Conservation (phyloP, 2,888 invertebrate species). For the Coelinius sp. region DNA sequence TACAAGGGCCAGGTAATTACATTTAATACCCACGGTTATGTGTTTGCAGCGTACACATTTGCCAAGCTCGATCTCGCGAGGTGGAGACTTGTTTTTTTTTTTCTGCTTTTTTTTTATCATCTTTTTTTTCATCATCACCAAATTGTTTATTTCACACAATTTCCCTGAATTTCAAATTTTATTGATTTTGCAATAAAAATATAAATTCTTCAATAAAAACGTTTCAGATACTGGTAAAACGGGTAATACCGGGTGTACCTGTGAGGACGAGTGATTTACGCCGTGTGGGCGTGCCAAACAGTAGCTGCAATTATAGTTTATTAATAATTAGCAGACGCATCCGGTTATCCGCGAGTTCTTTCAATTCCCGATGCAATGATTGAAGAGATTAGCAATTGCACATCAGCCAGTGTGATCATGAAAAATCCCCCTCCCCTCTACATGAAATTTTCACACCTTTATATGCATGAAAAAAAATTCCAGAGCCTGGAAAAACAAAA, state of each 20-base stretch:
- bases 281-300: conserved; percentile 64
- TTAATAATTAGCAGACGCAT: conserved; percentile 68
- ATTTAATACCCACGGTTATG: conserved; percentile 67
- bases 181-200: background rate
- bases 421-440: background rate
- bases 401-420: background rate
- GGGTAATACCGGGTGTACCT: conserved; percentile 32
- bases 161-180: too few species aligned
- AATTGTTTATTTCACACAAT: too few species aligned
- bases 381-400: conserved; percentile 33
- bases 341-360: conserved; percentile 39
- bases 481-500: conserved; percentile 35
- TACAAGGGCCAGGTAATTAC: conserved; percentile 66
- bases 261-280: conserved; percentile 66
- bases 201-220: background rate
- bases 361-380: conserved; percentile 39
- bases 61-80: conserved; percentile 38
- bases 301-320: conserved; percentile 70
- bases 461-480: background rate
- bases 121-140: background rate
- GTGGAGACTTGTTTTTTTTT: conserved; percentile 38
- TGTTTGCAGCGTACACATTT: conserved; percentile 64
- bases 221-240: background rate
- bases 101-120: conserved; percentile 36
- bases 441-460: background rate